Percentiles rank a stretch among this genome's conserved stretches.
phyloP scores from a whole-genome alignment of 1,140 invertebrate genomes.

The Halesus radiatus region DNA sequence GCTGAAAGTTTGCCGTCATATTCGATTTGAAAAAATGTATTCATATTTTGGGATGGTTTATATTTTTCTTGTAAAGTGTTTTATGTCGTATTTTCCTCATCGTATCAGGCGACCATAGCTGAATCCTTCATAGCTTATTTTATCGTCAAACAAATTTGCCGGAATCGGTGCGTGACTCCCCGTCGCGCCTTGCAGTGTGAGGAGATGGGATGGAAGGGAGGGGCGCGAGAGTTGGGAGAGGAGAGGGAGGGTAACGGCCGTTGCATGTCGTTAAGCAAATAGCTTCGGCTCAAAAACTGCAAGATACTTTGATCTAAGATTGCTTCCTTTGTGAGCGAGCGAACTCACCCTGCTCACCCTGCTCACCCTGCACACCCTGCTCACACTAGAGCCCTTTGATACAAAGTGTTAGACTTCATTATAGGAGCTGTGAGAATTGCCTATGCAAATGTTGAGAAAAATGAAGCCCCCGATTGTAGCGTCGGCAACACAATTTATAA shows the following conservation, averaged over 20 bases:
- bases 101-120: neutral
- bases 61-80: slow-evolving; percentile 6
- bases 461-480: neutral
- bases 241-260: slow-evolving; percentile 29
- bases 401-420: neutral
- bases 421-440: neutral
- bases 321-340: slow-evolving; percentile 14
- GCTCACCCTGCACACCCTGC: neutral
- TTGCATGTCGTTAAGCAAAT: slow-evolving; percentile 48
- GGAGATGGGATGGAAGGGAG: neutral
- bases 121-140: slow-evolving; percentile 29
- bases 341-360: neutral
- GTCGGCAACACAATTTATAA: neutral
- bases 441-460: slow-evolving; percentile 22
- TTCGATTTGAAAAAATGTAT: too few relatives aligned
- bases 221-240: neutral
- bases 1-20: too few relatives aligned
- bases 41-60: neutral
- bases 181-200: neutral
- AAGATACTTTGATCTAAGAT: slow-evolving; percentile 24
- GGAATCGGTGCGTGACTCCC: slow-evolving; percentile 44
- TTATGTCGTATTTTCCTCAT: neutral
- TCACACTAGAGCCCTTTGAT: slow-evolving; percentile 7
- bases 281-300: slow-evolving; percentile 41
- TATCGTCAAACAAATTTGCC: slow-evolving; percentile 46